Percentiles rank a stretch among this genome's conserved stretches.
Evolutionary conservation across 2,888 invertebrate genomes (phyloP).

Genomic region (Heteromurus nitidus): DNA sequence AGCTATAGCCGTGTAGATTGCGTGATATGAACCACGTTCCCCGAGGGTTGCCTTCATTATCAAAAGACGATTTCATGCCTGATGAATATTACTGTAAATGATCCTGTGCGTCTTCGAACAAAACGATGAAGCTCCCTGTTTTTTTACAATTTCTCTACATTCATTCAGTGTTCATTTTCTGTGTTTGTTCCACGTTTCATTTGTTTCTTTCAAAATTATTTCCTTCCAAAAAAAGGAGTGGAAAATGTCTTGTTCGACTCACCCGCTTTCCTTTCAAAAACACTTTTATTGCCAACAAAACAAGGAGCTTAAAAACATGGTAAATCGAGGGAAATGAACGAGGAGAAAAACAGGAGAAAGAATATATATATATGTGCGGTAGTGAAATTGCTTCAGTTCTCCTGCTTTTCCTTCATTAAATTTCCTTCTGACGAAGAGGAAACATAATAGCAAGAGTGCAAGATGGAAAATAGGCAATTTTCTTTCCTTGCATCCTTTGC

Average conservation of each 20-base stretch:
- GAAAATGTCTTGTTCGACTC: constrained; percentile 26
- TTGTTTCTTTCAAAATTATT: constrained; percentile 57
- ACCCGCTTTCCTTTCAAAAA: constrained; percentile 1
- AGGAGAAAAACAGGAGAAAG: background rate
- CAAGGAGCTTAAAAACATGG: background rate
- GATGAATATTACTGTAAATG: constrained; percentile 68
- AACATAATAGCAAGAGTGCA: background rate
- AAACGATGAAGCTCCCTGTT: constrained; percentile 16
- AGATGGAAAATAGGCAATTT: constrained; percentile 28
- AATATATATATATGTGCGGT: background rate
- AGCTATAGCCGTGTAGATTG: constrained; percentile 5
- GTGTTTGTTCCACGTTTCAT: constrained; percentile 52
- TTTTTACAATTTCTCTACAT: background rate
- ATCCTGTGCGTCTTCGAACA: constrained; percentile 40
- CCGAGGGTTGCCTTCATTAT: constrained; percentile 68
- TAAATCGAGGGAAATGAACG: background rate
- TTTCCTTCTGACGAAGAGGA: background rate
- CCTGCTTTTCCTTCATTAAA: constrained; percentile 2
- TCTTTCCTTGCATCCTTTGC: background rate
- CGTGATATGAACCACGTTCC: constrained; percentile 50
- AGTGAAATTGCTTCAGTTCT: constrained; percentile 9
- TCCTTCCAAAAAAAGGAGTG: constrained; percentile 32
- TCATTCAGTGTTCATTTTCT: constrained; percentile 41
- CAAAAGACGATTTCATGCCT: constrained; percentile 69
- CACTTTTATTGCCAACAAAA: background rate